These are phyloP conservation scores for Drosophila seclusa DNA, from an alignment of 2,888 invertebrate species.

Conservation along the genomic window DNA sequence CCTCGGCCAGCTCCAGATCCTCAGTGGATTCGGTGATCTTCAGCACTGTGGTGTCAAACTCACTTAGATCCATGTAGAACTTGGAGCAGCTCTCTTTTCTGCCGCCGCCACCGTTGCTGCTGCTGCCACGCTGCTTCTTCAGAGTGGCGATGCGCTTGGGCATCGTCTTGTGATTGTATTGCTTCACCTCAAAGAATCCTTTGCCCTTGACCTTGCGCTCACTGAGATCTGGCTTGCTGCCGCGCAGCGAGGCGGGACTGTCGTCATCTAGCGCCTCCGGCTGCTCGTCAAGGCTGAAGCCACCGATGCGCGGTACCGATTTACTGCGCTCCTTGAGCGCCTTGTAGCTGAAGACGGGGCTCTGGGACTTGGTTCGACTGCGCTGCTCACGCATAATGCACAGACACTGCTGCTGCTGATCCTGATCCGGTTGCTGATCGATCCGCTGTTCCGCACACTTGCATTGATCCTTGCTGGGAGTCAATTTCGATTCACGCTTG, in stretches of 20 bases:
- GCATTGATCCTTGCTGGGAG: conserved; percentile 48
- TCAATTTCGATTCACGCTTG: conserved; percentile 37
- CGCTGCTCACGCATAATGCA: conserved; percentile 66
- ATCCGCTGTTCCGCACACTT: conserved; percentile 44
- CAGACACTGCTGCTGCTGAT: conserved; percentile 44
- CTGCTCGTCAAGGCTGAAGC: conserved; percentile 70
- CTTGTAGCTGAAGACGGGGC: conserved; percentile 71
- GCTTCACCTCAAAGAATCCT: conserved; percentile 86
- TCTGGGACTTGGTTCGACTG: conserved; percentile 66
- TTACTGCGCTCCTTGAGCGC: conserved; percentile 84
- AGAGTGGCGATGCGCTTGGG: conserved; percentile 90
- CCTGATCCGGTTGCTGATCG: conserved; percentile 34
- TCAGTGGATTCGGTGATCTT: conserved; percentile 89
- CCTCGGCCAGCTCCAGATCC: conserved; percentile 83
- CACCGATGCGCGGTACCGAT: conserved; percentile 83
- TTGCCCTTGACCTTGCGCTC: conserved; percentile 78
- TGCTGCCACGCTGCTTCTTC: conserved; percentile 88
- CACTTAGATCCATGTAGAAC: conserved; percentile 89
- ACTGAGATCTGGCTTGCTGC: conserved; percentile 74
- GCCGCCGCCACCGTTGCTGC: conserved; percentile 86
- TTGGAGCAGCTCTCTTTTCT: conserved; percentile 87
- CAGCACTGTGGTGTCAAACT: conserved; percentile 85
- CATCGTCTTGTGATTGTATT: conserved; percentile 89
- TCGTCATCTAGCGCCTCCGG: conserved; percentile 66
- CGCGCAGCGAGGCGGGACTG: conserved; percentile 60